Evolutionary conservation across 2,888 invertebrate species (phyloP).

Genomic region (Tenthredo scrophulariae): DNA sequence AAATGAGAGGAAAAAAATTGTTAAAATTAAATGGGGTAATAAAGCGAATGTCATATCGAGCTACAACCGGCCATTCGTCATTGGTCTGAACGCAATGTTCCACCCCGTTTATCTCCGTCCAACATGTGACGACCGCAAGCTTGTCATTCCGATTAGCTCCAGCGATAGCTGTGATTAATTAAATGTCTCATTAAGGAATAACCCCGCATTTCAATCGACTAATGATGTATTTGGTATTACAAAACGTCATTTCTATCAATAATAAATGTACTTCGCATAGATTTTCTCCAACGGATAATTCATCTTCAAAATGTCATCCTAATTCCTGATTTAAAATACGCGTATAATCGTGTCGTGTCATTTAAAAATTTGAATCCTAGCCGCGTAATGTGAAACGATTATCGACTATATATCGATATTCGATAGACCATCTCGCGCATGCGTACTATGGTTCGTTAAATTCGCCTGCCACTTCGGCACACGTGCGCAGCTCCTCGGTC

Average conservation of each 20-base stretch:
- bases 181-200: constrained; percentile 12
- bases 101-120: constrained; percentile 9
- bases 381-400: not conserved
- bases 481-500: constrained; percentile 51
- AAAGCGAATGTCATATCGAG: constrained; percentile 44
- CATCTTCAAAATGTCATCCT: not conserved
- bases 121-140: not conserved
- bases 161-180: constrained; percentile 12
- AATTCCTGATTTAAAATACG: not conserved
- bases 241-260: not conserved
- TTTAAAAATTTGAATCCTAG: not conserved
- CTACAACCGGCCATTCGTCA: not conserved
- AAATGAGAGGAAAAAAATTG: not conserved
- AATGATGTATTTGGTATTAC: not conserved
- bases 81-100: constrained; percentile 17
- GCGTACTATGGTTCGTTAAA: not conserved
- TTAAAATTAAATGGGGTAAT: constrained; percentile 20
- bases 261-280: not conserved
- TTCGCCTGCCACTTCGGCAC: constrained; percentile 52
- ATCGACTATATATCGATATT: not conserved
- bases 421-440: not conserved
- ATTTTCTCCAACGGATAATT: not conserved
- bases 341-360: not conserved
- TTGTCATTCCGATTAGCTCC: constrained; percentile 27
- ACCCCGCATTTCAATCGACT: not conserved